These are phyloP conservation scores for Garra rufa DNA, from an alignment of 2,113 vertebrate species.

Conservation along the genomic window DNA sequence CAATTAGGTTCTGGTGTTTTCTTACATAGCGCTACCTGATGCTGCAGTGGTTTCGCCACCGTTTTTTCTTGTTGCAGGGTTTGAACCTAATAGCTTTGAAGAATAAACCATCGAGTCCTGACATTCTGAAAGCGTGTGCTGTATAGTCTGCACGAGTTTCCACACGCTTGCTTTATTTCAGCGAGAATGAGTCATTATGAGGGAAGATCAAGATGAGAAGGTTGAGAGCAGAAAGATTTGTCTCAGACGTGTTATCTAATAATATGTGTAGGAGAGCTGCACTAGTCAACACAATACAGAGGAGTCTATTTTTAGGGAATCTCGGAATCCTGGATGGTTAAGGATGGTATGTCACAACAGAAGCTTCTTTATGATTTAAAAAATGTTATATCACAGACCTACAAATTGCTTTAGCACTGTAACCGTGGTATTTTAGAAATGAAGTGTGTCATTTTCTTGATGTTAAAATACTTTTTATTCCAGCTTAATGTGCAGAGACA, in stretches of 20 bases:
- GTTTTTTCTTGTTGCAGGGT: neutral
- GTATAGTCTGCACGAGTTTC: neutral
- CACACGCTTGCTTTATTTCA: neutral
- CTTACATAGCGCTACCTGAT: neutral
- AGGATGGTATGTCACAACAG: neutral
- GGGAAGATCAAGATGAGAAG: neutral
- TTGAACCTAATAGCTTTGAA: neutral
- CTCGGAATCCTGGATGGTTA: neutral
- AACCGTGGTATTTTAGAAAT: neutral
- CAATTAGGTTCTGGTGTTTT: constrained; percentile 31
- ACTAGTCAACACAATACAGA: constrained; percentile 9
- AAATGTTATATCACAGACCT: neutral
- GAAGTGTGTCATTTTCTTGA: neutral
- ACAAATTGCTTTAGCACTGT: neutral
- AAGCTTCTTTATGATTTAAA: constrained; percentile 13
- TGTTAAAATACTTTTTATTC: neutral
- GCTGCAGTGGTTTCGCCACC: neutral
- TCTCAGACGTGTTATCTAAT: constrained; percentile 22
- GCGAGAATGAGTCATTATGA: constrained; percentile 13
- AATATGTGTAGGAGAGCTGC: constrained; percentile 36
- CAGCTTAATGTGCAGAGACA: neutral
- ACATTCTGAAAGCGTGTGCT: neutral
- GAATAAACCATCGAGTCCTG: neutral
- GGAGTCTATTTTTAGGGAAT: constrained; percentile 35
- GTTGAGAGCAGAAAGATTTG: neutral